Percentiles rank a stretch among this genome's conserved stretches.
These are phyloP conservation scores for Pteromalus puparum DNA, from an alignment of 1,140 invertebrate genomes.

Conservation along the genomic window DNA sequence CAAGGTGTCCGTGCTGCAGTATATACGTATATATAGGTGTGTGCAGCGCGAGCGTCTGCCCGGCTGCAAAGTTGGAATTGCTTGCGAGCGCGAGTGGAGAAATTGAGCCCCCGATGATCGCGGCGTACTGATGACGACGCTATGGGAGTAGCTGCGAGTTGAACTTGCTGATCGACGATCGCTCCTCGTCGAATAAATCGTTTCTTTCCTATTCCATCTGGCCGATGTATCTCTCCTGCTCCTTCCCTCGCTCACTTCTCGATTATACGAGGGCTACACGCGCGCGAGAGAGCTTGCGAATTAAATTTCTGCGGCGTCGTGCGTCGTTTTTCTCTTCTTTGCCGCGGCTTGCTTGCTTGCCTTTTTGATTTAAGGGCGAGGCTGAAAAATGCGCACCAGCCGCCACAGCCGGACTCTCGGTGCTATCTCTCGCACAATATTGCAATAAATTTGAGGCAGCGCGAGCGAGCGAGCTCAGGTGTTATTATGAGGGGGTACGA, in stretches of 20 bases:
- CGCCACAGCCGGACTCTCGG: not conserved
- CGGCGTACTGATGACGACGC: not conserved
- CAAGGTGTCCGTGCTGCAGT: slow-evolving; percentile 55
- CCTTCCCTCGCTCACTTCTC: not conserved
- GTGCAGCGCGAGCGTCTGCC: slow-evolving; percentile 24
- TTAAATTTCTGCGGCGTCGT: slow-evolving; percentile 10
- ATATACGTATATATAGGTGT: slow-evolving; percentile 46
- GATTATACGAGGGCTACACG: not conserved
- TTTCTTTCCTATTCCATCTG: slow-evolving; percentile 38
- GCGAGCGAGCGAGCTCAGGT: not conserved
- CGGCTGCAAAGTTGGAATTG: slow-evolving; percentile 72
- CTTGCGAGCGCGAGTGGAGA: slow-evolving; percentile 66
- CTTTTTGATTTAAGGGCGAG: slow-evolving; percentile 11
- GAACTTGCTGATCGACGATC: slow-evolving; percentile 59
- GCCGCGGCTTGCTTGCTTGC: no score
- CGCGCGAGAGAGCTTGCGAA: slow-evolving; percentile 9
- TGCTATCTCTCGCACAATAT: slow-evolving; percentile 3
- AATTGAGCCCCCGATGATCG: slow-evolving; percentile 60
- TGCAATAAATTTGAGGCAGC: not conserved
- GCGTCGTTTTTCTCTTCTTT: slow-evolving; percentile 4
- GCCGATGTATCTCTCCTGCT: not conserved
- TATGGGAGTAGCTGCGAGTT: slow-evolving; percentile 46
- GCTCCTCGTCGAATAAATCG: slow-evolving; percentile 52
- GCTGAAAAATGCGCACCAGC: not conserved
- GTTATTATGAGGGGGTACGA: not conserved